A percentile compares a stretch with the other conserved stretches of the same genome.
phyloP scores from a whole-genome alignment of 2,888 invertebrate species.

The Nesidiocoris tenuis region DNA sequence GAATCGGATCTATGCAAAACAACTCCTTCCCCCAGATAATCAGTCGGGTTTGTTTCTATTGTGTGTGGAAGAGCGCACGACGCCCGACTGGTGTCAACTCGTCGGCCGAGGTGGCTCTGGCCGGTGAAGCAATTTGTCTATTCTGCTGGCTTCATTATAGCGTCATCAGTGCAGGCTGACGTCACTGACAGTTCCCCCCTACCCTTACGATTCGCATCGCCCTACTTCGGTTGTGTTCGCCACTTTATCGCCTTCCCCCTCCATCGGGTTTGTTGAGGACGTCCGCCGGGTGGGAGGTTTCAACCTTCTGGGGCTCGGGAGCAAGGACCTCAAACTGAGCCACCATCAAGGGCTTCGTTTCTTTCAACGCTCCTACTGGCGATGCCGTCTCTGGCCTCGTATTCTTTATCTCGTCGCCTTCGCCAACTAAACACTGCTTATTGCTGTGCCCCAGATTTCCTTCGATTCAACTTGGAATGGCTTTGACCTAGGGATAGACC shows the following conservation, averaged over 20 bases:
- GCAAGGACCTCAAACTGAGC: slow-evolving; percentile 37
- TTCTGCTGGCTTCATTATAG: slow-evolving; percentile 21
- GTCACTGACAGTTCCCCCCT: slow-evolving; percentile 1
- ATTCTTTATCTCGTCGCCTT: slow-evolving; percentile 12
- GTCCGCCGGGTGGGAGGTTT: slow-evolving; percentile 18
- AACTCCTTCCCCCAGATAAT: too few relatives aligned
- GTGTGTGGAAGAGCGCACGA: too few relatives aligned
- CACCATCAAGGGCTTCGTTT: slow-evolving; percentile 14
- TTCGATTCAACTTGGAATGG: neutral
- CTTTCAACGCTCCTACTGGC: neutral
- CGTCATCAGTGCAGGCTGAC: slow-evolving; percentile 34
- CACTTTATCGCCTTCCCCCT: neutral
- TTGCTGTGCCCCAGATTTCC: neutral
- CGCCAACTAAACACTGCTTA: slow-evolving; percentile 7
- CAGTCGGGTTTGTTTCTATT: too few relatives aligned
- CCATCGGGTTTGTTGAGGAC: neutral
- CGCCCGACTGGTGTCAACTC: slow-evolving; percentile 9
- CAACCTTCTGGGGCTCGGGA: slow-evolving; percentile 14
- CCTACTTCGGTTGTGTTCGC: neutral
- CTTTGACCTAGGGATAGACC: too few relatives aligned
- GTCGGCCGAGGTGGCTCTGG: neutral
- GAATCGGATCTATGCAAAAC: too few relatives aligned
- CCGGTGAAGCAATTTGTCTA: slow-evolving; percentile 10
- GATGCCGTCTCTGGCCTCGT: neutral
- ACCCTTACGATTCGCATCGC: neutral